Evolutionary conservation across 2,113 vertebrate species (phyloP).

Genomic region (Cnemophilus loriae): DNA sequence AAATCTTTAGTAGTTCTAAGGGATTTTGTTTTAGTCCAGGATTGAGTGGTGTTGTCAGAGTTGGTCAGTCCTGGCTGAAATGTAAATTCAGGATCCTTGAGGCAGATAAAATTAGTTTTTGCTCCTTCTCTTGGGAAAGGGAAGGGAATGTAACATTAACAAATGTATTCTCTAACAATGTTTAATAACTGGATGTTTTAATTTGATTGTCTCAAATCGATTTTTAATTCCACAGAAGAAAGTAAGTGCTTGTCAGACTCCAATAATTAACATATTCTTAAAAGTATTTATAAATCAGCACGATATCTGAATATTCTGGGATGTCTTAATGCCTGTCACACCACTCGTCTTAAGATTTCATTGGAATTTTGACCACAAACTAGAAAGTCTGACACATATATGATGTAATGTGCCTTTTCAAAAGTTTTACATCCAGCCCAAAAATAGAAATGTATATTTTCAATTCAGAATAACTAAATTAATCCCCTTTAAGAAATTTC

Average conservation of each 20-base stretch:
- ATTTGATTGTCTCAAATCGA: background rate
- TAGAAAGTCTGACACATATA: background rate
- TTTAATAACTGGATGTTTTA: background rate
- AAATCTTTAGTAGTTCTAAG: background rate
- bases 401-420: background rate
- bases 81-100: background rate
- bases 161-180: background rate
- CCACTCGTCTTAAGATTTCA: background rate
- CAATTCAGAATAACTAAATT: background rate
- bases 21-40: background rate
- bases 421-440: background rate
- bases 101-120: background rate
- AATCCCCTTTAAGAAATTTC: background rate
- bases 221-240: background rate
- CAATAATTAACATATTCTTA: background rate
- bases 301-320: background rate
- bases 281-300: background rate
- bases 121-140: background rate
- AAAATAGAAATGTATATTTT: background rate
- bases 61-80: background rate
- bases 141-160: background rate
- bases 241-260: background rate
- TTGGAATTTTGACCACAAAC: background rate
- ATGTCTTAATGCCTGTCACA: background rate
- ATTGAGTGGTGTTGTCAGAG: background rate